Evolutionary conservation across 2,888 invertebrate genomes (phyloP).

Genomic region (Exephanes ischioxanthus): DNA sequence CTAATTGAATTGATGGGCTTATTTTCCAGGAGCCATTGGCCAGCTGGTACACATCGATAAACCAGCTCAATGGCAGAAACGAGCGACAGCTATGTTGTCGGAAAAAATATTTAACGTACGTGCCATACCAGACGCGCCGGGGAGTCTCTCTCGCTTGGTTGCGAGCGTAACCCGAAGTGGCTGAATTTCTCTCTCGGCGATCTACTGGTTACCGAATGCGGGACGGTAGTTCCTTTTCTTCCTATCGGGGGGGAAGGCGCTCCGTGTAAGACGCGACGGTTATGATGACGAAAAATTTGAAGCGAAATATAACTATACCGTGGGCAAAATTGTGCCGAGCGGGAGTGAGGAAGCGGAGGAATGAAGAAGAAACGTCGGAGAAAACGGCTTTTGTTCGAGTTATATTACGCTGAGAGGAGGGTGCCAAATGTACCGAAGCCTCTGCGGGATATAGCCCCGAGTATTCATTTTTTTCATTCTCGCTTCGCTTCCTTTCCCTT

Average conservation of each 20-base stretch:
- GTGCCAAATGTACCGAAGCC: constrained; percentile 58
- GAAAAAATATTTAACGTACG: constrained; percentile 9
- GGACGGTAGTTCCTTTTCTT: constrained; percentile 11
- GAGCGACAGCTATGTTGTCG: not conserved
- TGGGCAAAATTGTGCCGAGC: constrained; percentile 42
- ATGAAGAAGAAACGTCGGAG: constrained; percentile 42
- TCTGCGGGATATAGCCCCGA: constrained; percentile 50
- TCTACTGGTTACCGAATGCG: constrained; percentile 22
- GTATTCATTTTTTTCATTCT: constrained; percentile 54
- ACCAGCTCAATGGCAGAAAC: constrained; percentile 6
- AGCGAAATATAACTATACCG: constrained; percentile 51
- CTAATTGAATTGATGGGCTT: constrained; percentile 59
- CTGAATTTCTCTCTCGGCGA: constrained; percentile 23
- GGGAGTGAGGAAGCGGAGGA: constrained; percentile 26
- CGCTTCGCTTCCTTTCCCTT: constrained; percentile 11
- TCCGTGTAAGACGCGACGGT: constrained; percentile 37
- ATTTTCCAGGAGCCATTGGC: constrained; percentile 48
- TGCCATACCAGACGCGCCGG: not conserved
- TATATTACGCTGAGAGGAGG: constrained; percentile 46
- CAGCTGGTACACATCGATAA: constrained; percentile 25
- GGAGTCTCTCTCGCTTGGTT: not conserved
- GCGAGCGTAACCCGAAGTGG: not conserved
- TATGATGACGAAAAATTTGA: constrained; percentile 57
- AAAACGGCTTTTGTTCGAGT: constrained; percentile 63
- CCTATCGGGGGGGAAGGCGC: constrained; percentile 20